Evolutionary conservation across 1,140 invertebrate species (phyloP).

Genomic region (Cheumatopsyche charites): DNA sequence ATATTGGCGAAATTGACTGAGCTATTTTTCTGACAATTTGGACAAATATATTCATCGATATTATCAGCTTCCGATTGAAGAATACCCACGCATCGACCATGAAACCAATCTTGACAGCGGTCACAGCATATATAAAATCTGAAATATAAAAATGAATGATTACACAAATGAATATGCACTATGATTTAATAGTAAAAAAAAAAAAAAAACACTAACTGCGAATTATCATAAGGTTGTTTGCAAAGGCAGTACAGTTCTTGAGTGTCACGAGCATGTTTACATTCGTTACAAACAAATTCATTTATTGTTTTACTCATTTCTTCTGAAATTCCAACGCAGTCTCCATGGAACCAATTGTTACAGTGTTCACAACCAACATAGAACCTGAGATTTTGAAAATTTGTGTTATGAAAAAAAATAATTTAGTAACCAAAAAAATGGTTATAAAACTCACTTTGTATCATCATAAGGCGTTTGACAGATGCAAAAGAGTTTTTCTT

Average conservation of each 20-base stretch:
- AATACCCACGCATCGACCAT: slow-evolving; percentile 96
- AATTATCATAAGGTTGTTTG: slow-evolving; percentile 95
- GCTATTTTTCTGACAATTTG: slow-evolving; percentile 89
- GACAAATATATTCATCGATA: slow-evolving; percentile 96
- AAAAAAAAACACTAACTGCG: slow-evolving; percentile 74
- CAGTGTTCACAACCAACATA: slow-evolving; percentile 98
- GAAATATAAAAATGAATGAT: slow-evolving; percentile 44
- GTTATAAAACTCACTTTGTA: slow-evolving; percentile 71
- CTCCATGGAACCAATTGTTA: slow-evolving; percentile 98
- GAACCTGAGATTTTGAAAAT: slow-evolving; percentile 68
- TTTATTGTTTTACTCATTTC: slow-evolving; percentile 90
- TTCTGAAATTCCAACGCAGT: slow-evolving; percentile 94
- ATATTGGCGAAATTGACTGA: slow-evolving; percentile 88
- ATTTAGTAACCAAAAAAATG: not conserved
- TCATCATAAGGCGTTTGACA: slow-evolving; percentile 96
- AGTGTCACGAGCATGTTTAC: slow-evolving; percentile 82
- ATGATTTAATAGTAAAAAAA: slow-evolving; percentile 10
- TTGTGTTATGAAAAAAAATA: not conserved
- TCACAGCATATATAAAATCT: slow-evolving; percentile 98
- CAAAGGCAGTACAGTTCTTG: slow-evolving; percentile 96
- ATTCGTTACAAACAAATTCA: slow-evolving; percentile 89
- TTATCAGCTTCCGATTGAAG: slow-evolving; percentile 92
- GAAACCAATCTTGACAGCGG: slow-evolving; percentile 98
- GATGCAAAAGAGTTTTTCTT: slow-evolving; percentile 89
- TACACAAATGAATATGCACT: slow-evolving; percentile 15